Evolutionary conservation across 2,888 invertebrate species (phyloP), one percentile per base, ranked within the genome.

Genomic region (Gymnocheta viridis): DNA sequence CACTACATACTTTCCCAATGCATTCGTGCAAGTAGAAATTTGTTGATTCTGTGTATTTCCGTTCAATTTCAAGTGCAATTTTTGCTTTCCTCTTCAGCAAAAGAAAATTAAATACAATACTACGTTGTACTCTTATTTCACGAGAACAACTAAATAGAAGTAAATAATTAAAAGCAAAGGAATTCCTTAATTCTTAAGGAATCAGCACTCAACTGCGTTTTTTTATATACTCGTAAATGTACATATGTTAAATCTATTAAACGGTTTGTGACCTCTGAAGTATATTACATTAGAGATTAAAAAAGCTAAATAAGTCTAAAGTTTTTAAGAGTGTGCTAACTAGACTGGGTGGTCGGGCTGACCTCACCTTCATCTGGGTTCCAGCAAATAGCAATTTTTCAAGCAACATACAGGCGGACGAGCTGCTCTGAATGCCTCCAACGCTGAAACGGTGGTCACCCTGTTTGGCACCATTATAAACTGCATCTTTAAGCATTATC

Each of bases 1-100:
- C 47, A 32, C 32, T 27, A 19, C 35, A 73, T 60, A n/a, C n/a
- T n/a, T 38, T 49, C 73, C 10, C 10, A 22, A 54, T 22, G 17
- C 22, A 44, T 22, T 64, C 29, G 22, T 17, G 1, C 35, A 12
- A 29, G 27, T 64, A 54, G 12, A 64, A 54, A 56, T 51, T 66
- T 32, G 41, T 44, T 76, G 76, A 47, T 66, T 76, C 44, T 47
- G 24, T 76, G 51, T n/a, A 66, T 66, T 76, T 76, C 66, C 66
- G 76, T 76, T 56, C 56, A 56, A 47, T 66, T 56, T 66, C 51
- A 49, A 73, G 62, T 51, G 35, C 4, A 62, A 41, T 54, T 51
- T 74, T 29, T 54, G 14, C n/a, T 74, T 74, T 44, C 14, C 54
- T 74, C 47, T 54, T 44, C n/a, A 49, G 17, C 54, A 32, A 4